Base-by-base conservation (phyloP, 2,888 invertebrate species). In the Lordiphosa andalusiaca region DNA sequence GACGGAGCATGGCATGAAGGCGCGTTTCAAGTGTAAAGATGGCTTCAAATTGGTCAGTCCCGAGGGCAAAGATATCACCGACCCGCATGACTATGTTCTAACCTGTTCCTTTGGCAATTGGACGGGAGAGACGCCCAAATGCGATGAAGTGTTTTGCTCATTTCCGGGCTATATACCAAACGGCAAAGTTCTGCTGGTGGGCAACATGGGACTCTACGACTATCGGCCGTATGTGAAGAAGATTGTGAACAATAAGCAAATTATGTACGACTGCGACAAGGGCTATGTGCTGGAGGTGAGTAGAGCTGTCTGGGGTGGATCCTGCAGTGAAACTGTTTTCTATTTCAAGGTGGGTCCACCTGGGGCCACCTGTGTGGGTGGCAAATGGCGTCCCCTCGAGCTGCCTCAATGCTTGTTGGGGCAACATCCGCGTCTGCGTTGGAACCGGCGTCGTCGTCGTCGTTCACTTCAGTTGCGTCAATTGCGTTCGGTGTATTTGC, bases 1-100 rank as follows among this genome's bases (percentile, higher is more conserved):
- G 87, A 97, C 97, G n/a, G 96, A 97, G 67, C 99, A 99, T 86
- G 97, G 98, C 0, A 97, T 97, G 95, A 94, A 94, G 85, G 99
- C 99, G 0, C 91, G 95, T 25, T 99, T 97, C 88, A 93, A 95
- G 69, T 99, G 99, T 87, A 95, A 96, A 83, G 98, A 98, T 82
- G 99, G 99, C 0, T 99, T 92, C 87, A 93, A 93, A 61, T 90
- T 98, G n/a, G 92, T 93, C 38, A 96, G 94, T 4, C 92, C 93
- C 6, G 82, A 89, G 52, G 91, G 93, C 39, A 90, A 90, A 51
- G 90, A 90, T 42, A 71, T 90, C 2, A 84, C 82, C 0, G 88
- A 89, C 78, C 78, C 82, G 0, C 88, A 87, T 56, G 93, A 94
- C 0, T 94, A 94, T 38, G 93, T 96, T 3, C 91, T 93, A 1